Conservation (phyloP, 2,113 vertebrate species). For the Varanus salvator region DNA sequence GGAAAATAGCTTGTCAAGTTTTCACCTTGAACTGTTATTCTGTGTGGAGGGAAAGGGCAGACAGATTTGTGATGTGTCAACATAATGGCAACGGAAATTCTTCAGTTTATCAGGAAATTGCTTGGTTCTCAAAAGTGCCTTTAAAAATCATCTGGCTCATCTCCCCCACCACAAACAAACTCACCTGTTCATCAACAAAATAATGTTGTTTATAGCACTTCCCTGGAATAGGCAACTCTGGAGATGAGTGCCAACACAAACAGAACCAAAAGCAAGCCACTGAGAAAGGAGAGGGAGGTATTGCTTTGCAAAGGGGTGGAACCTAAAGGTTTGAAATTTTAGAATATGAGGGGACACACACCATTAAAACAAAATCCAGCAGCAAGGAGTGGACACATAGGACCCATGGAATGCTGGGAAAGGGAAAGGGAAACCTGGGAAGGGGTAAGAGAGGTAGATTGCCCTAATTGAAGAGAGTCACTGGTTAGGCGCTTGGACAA, state of each 20-base stretch:
- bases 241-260: no score
- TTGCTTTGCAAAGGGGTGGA: no score
- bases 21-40: not conserved
- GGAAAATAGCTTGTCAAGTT: not conserved
- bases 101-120: not conserved
- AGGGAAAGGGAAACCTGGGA: not conserved
- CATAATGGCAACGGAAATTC: not conserved
- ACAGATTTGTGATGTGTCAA: not conserved
- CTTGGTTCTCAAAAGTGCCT: not conserved
- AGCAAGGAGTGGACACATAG: no score
- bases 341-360: no score
- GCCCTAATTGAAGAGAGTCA: not conserved
- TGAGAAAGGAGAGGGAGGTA: no score
- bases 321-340: no score
- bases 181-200: not conserved
- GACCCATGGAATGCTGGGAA: no score
- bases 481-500: not conserved
- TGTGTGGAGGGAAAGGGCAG: no score
- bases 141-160: not conserved
- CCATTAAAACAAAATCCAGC: no score
- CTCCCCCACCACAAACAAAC: not conserved
- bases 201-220: not conserved
- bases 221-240: no score
- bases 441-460: not conserved
- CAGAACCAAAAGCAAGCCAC: no score